phyloP scores from a whole-genome alignment of 30 jellyfish, hydroid and myxozoan genomes.

The Chrysaora quinquecirrha region DNA sequence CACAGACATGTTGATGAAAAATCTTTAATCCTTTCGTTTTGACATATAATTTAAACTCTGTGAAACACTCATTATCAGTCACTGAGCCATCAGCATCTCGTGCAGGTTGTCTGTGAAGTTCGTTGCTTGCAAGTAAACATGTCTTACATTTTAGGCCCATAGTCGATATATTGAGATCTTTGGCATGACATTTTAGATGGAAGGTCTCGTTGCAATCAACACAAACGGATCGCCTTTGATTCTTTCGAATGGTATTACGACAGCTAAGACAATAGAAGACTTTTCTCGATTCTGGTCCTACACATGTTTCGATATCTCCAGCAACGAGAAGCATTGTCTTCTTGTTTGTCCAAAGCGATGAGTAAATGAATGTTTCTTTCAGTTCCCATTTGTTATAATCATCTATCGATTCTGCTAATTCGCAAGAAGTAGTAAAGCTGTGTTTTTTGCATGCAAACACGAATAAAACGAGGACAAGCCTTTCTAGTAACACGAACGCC shows the following conservation, averaged over 20 bases:
- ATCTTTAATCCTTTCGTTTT: slow-evolving; percentile 55
- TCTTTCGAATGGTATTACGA: slow-evolving; percentile 59
- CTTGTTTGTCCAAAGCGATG: slow-evolving; percentile 64
- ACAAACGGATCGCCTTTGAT: slow-evolving; percentile 49
- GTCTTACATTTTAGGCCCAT: slow-evolving; percentile 67
- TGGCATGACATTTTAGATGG: slow-evolving; percentile 60
- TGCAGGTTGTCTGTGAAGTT: slow-evolving; percentile 49
- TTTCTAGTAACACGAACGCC: slow-evolving; percentile 50
- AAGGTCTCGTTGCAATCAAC: slow-evolving; percentile 45
- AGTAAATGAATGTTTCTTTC: slow-evolving; percentile 57
- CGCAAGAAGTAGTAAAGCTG: slow-evolving; percentile 52
- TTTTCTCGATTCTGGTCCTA: slow-evolving; percentile 57
- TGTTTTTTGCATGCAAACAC: slow-evolving; percentile 56
- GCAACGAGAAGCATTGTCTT: slow-evolving; percentile 63
- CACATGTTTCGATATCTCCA: slow-evolving; percentile 62
- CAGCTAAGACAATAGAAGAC: slow-evolving; percentile 63
- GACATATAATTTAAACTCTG: slow-evolving; percentile 57
- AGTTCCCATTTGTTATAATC: slow-evolving; percentile 54
- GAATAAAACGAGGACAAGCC: slow-evolving; percentile 57
- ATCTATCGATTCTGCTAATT: slow-evolving; percentile 54
- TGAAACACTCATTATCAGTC: slow-evolving; percentile 50
- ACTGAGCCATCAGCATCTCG: slow-evolving; percentile 47
- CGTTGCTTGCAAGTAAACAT: slow-evolving; percentile 53
- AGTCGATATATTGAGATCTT: slow-evolving; percentile 54
- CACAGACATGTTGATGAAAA: slow-evolving; percentile 47